Percentiles rank a stretch among this genome's conserved stretches.
These are phyloP conservation scores for Drosophila seclusa DNA, from an alignment of 2,888 invertebrate genomes.

Conservation along the genomic window DNA sequence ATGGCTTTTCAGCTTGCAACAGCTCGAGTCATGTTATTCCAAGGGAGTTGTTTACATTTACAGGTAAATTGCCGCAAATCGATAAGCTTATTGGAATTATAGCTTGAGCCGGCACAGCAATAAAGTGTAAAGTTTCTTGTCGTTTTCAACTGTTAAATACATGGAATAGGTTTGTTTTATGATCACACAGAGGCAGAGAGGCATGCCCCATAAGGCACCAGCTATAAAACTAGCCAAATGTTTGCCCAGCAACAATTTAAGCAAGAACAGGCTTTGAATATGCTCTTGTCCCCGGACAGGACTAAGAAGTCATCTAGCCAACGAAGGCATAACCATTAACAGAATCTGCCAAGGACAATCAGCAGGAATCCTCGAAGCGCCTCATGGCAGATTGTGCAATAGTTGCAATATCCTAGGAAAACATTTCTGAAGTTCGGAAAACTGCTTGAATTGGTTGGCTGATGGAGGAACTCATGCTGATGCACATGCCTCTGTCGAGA, in stretches of 20 bases:
- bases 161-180: not conserved
- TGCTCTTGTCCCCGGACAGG: rapidly evolving
- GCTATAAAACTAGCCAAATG: not conserved
- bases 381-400: not conserved
- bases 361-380: not conserved
- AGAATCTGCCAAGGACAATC: not conserved
- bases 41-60: not conserved
- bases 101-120: not conserved
- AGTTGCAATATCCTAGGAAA: not conserved
- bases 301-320: not conserved
- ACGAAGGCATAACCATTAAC: not conserved
- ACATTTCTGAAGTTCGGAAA: not conserved
- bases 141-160: not conserved
- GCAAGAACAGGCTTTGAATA: not conserved
- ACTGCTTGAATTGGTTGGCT: not conserved
- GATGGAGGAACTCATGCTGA: not conserved
- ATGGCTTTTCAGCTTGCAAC: conserved; percentile 28
- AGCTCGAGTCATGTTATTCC: conserved; percentile 12
- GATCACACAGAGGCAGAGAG: not conserved
- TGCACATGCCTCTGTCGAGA: not conserved
- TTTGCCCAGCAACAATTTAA: not conserved
- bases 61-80: conserved; percentile 33
- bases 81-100: conserved; percentile 24
- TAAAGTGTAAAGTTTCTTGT: conserved; percentile 2
- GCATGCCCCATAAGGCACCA: not conserved